A percentile compares a stretch with the other conserved stretches of the same genome.
phyloP scores from a whole-genome alignment of 2,888 invertebrate genomes.

The Nomada fucata region DNA sequence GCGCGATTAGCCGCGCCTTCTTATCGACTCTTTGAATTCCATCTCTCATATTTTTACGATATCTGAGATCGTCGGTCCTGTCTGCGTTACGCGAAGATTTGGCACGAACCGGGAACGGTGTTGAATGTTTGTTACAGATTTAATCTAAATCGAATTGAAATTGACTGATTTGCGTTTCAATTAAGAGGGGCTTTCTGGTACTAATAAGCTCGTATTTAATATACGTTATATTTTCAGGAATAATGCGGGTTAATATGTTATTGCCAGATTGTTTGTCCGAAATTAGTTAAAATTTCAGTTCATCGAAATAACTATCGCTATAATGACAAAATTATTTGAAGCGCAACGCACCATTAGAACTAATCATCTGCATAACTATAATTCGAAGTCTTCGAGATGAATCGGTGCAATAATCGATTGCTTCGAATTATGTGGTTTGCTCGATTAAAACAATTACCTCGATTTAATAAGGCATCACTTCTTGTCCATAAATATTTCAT shows the following conservation, averaged over 20 bases:
- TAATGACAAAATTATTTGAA: neutral
- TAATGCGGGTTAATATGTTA: too few species aligned
- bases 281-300: too few species aligned
- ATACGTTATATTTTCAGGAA: too few species aligned
- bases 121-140: too few species aligned
- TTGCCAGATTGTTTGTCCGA: too few species aligned
- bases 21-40: neutral
- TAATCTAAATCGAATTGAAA: too few species aligned
- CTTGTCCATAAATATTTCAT: neutral
- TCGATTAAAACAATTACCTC: too few species aligned
- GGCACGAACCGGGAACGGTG: neutral
- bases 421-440: neutral
- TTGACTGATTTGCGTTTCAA: too few species aligned
- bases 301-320: neutral
- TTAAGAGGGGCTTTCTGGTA: too few species aligned
- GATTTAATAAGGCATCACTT: neutral
- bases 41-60: neutral
- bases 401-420: neutral
- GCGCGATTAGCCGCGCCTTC: slow-evolving; percentile 19
- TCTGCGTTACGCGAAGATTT: neutral
- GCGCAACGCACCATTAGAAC: too few species aligned
- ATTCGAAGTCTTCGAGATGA: neutral
- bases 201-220: too few species aligned
- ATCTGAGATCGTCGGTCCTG: too few species aligned
- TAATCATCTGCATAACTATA: neutral